Evolutionary conservation across 2,888 invertebrate species (phyloP).

Genomic region (Apotomis betuletana): DNA sequence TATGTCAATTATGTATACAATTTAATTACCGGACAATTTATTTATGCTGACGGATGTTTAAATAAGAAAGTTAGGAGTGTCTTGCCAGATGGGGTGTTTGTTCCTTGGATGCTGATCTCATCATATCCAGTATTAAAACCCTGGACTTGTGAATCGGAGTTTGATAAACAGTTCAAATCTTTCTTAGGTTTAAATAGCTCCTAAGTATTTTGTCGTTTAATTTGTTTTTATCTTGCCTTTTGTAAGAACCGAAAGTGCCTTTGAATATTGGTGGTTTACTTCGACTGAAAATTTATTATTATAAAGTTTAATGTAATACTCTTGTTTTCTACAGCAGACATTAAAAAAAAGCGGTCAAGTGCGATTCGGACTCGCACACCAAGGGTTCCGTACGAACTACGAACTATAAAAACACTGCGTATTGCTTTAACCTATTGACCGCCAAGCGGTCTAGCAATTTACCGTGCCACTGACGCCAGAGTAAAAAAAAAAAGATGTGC

Average conservation of each 20-base stretch:
- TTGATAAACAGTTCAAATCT: constrained; percentile 75
- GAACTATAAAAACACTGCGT: too few relatives aligned
- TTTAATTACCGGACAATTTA: constrained; percentile 74
- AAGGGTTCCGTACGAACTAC: too few relatives aligned
- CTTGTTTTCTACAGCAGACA: not conserved
- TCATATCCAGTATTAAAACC: constrained; percentile 77
- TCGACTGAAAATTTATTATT: not conserved
- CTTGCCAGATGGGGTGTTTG: constrained; percentile 62
- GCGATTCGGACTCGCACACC: too few relatives aligned
- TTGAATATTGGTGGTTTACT: not conserved
- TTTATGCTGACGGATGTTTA: constrained; percentile 74
- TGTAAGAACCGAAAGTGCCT: not conserved
- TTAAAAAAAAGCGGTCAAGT: not conserved
- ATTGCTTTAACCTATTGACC: too few relatives aligned
- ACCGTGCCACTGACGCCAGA: too few relatives aligned
- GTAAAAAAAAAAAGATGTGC: too few relatives aligned
- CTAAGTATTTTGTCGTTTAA: constrained; percentile 1
- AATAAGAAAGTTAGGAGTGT: constrained; percentile 80
- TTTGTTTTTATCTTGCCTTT: constrained; percentile 4
- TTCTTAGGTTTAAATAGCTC: constrained; percentile 61
- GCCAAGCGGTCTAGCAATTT: too few relatives aligned
- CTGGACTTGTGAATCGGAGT: constrained; percentile 75
- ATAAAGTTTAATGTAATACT: not conserved
- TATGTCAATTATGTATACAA: constrained; percentile 79
- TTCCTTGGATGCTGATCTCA: constrained; percentile 57